Conservation (phyloP, 2,113 vertebrate species). For the Anas platyrhynchos region DNA sequence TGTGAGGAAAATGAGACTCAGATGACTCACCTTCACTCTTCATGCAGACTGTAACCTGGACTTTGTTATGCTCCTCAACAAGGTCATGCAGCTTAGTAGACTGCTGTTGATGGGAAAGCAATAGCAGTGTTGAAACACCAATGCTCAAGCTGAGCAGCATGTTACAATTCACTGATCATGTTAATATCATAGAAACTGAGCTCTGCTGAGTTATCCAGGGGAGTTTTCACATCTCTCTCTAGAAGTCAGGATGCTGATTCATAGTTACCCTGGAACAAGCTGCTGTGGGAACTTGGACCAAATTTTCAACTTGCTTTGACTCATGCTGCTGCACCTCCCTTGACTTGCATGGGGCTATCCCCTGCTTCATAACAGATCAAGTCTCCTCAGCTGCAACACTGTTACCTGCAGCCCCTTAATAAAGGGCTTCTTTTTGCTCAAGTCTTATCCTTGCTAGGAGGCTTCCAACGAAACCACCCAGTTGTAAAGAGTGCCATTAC, state of each 20-base stretch:
- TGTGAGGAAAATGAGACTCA: background rate
- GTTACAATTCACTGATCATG: background rate
- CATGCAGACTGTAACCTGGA: slow-evolving; percentile 50
- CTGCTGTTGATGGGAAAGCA: slow-evolving; percentile 65
- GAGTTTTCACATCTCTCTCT: background rate
- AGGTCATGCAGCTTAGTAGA: slow-evolving; percentile 71
- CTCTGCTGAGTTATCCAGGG: background rate
- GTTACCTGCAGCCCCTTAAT: background rate
- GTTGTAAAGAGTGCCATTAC: background rate
- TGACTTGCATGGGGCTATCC: background rate
- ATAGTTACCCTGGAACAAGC: background rate
- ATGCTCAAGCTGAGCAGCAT: background rate
- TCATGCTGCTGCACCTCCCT: background rate
- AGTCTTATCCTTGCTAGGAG: background rate
- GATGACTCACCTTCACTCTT: slow-evolving; percentile 64
- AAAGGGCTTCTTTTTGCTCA: background rate
- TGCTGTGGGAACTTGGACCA: background rate
- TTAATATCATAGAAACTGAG: background rate
- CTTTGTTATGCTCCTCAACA: slow-evolving; percentile 67
- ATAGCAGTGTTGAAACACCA: background rate
- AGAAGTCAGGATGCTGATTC: background rate
- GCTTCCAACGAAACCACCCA: background rate
- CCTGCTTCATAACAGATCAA: background rate
- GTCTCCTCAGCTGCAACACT: background rate
- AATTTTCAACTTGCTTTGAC: background rate